These are phyloP conservation scores for Unio delphinus DNA, from an alignment of 2,888 invertebrate species.

Conservation along the genomic window DNA sequence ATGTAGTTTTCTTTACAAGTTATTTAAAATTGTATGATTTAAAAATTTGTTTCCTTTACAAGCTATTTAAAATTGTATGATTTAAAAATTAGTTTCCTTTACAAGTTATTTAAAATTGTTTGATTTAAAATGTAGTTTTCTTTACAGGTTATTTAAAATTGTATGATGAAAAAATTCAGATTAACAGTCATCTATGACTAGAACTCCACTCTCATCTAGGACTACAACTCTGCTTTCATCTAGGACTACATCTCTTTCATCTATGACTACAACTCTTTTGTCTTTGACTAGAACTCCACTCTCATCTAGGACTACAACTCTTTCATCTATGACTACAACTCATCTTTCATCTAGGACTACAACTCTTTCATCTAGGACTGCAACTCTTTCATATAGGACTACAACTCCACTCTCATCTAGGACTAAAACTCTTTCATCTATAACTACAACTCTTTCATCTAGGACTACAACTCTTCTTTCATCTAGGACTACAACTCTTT, in stretches of 20 bases:
- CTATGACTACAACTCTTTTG: background rate
- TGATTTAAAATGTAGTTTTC: too few species aligned
- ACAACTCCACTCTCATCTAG: slow-evolving; percentile 15
- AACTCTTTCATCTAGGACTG: background rate
- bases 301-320: background rate
- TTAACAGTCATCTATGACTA: background rate
- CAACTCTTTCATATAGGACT: background rate
- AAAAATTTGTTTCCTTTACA: too few species aligned
- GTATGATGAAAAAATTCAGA: too few species aligned
- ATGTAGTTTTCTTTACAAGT: too few species aligned
- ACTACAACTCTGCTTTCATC: slow-evolving; percentile 14
- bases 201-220: background rate
- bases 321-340: background rate
- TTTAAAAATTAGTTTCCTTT: too few species aligned
- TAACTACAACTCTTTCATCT: background rate
- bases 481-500: slow-evolving; percentile 6
- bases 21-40: too few species aligned
- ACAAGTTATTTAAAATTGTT: too few species aligned
- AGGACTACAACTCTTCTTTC: slow-evolving; percentile 4
- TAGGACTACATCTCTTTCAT: background rate
- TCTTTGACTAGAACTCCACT: too few species aligned
- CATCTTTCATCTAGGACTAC: slow-evolving; percentile 15
- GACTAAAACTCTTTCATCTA: background rate
- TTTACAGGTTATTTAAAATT: too few species aligned
- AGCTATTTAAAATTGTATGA: too few species aligned